Evolutionary conservation across 1,140 invertebrate genomes (phyloP), one percentile per base, ranked within the genome.

Genomic region (Megalopta genalis): DNA sequence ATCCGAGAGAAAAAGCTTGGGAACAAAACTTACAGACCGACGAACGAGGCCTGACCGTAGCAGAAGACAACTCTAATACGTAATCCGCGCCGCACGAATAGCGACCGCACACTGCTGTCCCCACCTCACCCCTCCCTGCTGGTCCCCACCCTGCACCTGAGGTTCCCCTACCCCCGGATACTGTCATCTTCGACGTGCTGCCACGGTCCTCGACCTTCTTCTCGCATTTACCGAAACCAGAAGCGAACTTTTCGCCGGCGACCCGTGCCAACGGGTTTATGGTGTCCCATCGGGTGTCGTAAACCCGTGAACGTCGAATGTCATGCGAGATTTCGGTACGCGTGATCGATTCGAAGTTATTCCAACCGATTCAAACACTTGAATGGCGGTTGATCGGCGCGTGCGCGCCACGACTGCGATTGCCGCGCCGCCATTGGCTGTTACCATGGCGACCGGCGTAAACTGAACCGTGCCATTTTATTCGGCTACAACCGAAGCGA

Each of bases 101-200:
- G 84, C 89, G 84, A 90, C 81, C 88, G 85, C 86, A 90, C 86
- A 91, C 90, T 91, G 87, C 84, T 71, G 75, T 82, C 84, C 87
- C 83, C 88, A 85, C 88, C 83, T 84, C 80, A 68, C 85, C 87
- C 74, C 77, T 83, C 80, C 67, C 21, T 66, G 21, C 23, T 25
- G 27, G 25, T 82, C 79, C 83, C 85, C 86, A 80, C 86, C 71
- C 71, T 66, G 52, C n/a, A 18, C 16, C 2, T 0, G 9, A 21
- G 4, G 69, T 52, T 49, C 25, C 70, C 63, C 77, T 39, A 67
- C 77, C 39, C 23, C 10, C 23, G 3, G 7, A 14, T 39, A 16
- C 27, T 79, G 77, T 73, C 64, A 65, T 23, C 16, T 57, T 64
- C 75, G 69, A 42, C 21, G 32, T 21, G 52, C 42, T 0, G 4